Evolutionary conservation across 2,888 invertebrate species (phyloP).

Genomic region (Mechanitis messenoides): DNA sequence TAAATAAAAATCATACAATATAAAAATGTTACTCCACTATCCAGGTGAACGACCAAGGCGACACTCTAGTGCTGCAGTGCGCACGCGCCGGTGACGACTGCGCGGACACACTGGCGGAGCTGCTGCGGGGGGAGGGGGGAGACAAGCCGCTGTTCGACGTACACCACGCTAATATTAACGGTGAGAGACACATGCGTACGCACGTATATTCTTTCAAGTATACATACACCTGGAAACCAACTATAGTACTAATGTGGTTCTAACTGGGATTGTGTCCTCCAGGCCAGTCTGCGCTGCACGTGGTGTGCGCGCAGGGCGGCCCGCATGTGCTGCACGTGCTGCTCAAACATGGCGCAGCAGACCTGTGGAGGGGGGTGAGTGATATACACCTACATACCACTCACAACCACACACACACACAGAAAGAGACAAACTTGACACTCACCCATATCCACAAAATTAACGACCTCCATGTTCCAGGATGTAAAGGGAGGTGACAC

Average conservation of each 20-base stretch:
- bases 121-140: constrained; percentile 34
- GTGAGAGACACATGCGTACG: constrained; percentile 34
- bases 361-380: constrained; percentile 61
- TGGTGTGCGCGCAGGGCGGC: constrained; percentile 56
- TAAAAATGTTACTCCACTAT: no score
- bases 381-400: constrained; percentile 1
- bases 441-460: no score
- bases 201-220: not conserved
- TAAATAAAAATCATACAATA: not conserved
- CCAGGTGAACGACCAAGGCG: constrained; percentile 58
- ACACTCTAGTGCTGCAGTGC: constrained; percentile 54
- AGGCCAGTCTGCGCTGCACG: constrained; percentile 66
- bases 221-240: no score
- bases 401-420: not conserved
- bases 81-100: constrained; percentile 54
- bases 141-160: constrained; percentile 47
- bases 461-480: constrained; percentile 34
- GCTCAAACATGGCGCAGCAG: constrained; percentile 52
- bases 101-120: constrained; percentile 41
- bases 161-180: constrained; percentile 58
- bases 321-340: constrained; percentile 53
- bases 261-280: not conserved
- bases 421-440: not conserved
- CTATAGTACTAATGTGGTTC: no score
- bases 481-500: constrained; percentile 66